Base-by-base conservation (phyloP, 2,888 invertebrate genomes). In the Argyra leucocephala region DNA sequence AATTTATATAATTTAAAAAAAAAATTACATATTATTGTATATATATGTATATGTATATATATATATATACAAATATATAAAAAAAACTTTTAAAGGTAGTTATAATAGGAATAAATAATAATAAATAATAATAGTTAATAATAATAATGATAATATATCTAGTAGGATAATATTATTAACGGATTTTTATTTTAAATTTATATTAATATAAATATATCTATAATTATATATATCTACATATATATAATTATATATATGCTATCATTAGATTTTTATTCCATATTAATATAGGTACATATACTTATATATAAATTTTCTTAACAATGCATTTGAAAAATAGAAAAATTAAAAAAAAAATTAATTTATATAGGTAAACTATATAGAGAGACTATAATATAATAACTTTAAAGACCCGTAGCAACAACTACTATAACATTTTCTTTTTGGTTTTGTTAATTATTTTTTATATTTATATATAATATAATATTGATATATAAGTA, bases 381-480 rank as follows among this genome's bases (percentile, higher is more conserved):
- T 18, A 48, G 48, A 15, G 18, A 48, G 5, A 48, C 48, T 5
- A 48, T 48, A 48, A 15, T 18, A 48, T 5, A 48, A 48, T 18
- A 48, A 48, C 18, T 48, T 37, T 18, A 18, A 18, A 48, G 5
- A 48, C 48, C 48, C 48, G 48, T 48, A 48, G 48, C 48, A 48
- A 48, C 48, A 48, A 48, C 48, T 48, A 48, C 48, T 48, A 48
- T 48, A 48, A 48, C 48, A 48, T 48, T 48, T 37, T 48, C 12
- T 48, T 48, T 48, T 48, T 48, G 12, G 15, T 48, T 15, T 48
- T 48, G 15, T 15, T 48, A 5, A 18, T 37, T 37, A 37, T 15
- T 37, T 37, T 48, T n/a, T 48, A 31, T 31, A 10, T 12, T 31
- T 31, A 31, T n/a, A n/a, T n/a, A n/a, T n/a, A n/a, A n/a, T n/a